phyloP scores from a whole-genome alignment of 1,140 invertebrate species.

The Microvelia longipes region DNA sequence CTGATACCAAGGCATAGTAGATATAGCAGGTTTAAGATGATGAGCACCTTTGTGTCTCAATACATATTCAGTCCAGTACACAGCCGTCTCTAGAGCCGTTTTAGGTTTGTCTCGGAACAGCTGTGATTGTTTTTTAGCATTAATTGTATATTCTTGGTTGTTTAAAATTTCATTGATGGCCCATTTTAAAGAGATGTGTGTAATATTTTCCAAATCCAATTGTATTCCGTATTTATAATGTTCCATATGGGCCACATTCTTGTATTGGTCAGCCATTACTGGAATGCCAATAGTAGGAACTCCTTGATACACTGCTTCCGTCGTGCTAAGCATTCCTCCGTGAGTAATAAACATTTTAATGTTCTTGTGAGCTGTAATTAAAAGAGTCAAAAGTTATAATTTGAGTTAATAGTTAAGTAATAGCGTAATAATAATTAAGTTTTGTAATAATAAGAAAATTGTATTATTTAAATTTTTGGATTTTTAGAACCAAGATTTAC shows the following conservation, averaged over 20 bases:
- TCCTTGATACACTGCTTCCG: constrained; percentile 32
- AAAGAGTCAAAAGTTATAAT: too few species aligned
- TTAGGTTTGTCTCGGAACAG: constrained; percentile 11
- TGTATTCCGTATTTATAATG: constrained; percentile 20
- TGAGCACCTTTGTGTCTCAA: constrained; percentile 38
- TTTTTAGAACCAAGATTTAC: too few species aligned
- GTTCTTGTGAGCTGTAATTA: constrained; percentile 28
- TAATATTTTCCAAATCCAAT: constrained; percentile 28
- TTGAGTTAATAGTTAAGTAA: too few species aligned
- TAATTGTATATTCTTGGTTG: not conserved
- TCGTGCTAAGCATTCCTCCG: constrained; percentile 32
- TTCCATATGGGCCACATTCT: constrained; percentile 24
- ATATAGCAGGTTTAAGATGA: constrained; percentile 37
- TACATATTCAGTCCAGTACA: constrained; percentile 46
- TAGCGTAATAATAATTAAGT: too few species aligned
- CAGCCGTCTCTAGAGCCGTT: constrained; percentile 34
- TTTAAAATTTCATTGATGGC: constrained; percentile 24
- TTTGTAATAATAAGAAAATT: too few species aligned
- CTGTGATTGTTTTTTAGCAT: not conserved
- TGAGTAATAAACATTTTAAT: constrained; percentile 32
- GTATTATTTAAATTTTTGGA: too few species aligned
- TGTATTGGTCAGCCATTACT: constrained; percentile 21
- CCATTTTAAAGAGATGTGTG: constrained; percentile 21
- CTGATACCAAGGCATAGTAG: constrained; percentile 40
- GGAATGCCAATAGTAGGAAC: constrained; percentile 30